These are phyloP conservation scores for Carabus problematicus DNA, from an alignment of 2,888 invertebrate genomes.

Conservation along the genomic window DNA sequence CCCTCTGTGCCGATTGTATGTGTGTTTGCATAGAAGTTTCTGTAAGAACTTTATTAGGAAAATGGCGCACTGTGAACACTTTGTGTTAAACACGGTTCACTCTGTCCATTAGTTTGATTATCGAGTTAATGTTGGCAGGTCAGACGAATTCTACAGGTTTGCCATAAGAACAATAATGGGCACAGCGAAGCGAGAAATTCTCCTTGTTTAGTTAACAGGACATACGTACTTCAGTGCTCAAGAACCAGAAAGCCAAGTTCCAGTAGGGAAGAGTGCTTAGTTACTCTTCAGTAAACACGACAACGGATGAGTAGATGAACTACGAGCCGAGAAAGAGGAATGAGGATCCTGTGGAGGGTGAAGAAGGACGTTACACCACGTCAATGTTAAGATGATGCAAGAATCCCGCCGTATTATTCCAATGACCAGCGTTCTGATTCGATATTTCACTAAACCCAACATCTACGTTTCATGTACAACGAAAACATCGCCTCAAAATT, in stretches of 20 bases:
- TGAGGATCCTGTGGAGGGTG: too few relatives aligned
- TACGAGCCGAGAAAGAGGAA: too few relatives aligned
- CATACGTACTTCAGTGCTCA: constrained; percentile 40
- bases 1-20: not conserved
- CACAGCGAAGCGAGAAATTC: constrained; percentile 39
- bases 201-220: constrained; percentile 43
- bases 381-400: too few relatives aligned
- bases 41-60: not conserved
- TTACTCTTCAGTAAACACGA: constrained; percentile 38
- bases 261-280: constrained; percentile 29
- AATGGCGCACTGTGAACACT: not conserved
- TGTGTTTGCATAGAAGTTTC: not conserved
- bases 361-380: too few relatives aligned
- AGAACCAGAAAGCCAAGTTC: constrained; percentile 38
- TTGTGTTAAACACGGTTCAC: constrained; percentile 18
- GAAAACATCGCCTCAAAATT: too few relatives aligned
- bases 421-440: too few relatives aligned
- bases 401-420: too few relatives aligned
- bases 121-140: constrained; percentile 41
- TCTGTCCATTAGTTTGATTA: constrained; percentile 42
- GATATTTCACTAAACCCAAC: too few relatives aligned
- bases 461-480: too few relatives aligned
- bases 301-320: too few relatives aligned
- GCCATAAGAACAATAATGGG: constrained; percentile 43
- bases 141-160: constrained; percentile 41